Evolutionary conservation across 2,797 vertebrate species (phyloP).

Genomic region (Pantherophis alleghaniensis): DNA sequence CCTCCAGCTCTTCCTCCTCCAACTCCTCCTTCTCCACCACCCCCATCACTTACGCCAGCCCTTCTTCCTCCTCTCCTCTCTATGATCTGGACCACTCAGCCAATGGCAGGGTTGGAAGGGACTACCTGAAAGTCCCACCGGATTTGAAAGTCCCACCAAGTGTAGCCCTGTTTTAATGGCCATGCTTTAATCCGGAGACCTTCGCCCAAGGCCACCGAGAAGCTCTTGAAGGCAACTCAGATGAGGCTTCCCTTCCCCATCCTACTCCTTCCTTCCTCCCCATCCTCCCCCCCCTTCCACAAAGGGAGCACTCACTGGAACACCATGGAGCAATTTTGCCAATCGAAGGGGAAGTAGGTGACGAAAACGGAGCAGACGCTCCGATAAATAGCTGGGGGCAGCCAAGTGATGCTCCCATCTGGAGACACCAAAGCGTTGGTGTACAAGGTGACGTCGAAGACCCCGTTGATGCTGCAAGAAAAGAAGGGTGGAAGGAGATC

Average conservation of each 20-base stretch:
- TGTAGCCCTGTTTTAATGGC: neutral
- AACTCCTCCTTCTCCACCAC: no score
- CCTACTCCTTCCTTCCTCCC: neutral
- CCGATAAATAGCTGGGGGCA: conserved; percentile 93
- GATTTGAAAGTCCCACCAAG: neutral
- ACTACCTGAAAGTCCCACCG: neutral
- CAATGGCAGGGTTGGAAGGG: neutral
- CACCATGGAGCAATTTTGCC: conserved; percentile 81
- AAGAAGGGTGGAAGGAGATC: neutral
- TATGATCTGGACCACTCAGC: neutral
- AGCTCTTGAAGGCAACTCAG: neutral
- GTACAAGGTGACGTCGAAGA: conserved; percentile 89
- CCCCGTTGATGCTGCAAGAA: conserved; percentile 83
- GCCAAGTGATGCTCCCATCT: conserved; percentile 84
- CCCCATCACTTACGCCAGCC: no score
- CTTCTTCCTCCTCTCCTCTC: neutral
- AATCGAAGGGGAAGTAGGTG: conserved; percentile 81
- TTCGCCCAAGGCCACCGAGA: neutral
- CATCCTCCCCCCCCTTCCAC: neutral
- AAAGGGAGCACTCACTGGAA: conserved; percentile 74
- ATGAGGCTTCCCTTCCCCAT: no score
- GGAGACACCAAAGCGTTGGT: conserved; percentile 83
- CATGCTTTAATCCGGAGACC: neutral
- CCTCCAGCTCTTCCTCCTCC: no score
- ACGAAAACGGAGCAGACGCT: conserved; percentile 83